These are phyloP conservation scores for Brienomyrus longianalis DNA, from an alignment of 2,113 vertebrate species.

Conservation along the genomic window DNA sequence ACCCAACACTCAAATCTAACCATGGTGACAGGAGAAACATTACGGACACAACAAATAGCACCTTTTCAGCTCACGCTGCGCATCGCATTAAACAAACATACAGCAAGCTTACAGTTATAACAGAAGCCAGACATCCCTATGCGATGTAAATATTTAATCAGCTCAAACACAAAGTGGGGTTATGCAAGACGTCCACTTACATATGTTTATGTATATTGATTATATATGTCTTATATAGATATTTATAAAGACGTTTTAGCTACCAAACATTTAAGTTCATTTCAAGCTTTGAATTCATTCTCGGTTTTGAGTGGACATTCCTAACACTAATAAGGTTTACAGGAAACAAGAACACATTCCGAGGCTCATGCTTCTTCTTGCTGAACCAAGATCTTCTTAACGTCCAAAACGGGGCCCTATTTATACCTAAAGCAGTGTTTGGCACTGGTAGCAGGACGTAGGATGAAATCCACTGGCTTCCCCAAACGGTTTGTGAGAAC, in stretches of 20 bases:
- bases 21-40: background rate
- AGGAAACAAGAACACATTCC: background rate
- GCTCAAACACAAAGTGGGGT: background rate
- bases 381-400: background rate
- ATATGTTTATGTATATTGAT: background rate
- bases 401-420: background rate
- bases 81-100: background rate
- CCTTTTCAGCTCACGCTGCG: background rate
- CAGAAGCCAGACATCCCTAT: background rate
- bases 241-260: background rate
- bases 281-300: background rate
- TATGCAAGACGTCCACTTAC: background rate
- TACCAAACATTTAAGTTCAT: background rate
- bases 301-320: background rate
- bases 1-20: background rate
- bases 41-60: background rate
- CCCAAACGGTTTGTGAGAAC: background rate
- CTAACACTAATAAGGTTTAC: background rate
- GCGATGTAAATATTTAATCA: background rate
- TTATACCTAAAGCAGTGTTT: background rate
- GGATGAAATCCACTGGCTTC: background rate
- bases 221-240: background rate
- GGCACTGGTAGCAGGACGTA: background rate
- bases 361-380: background rate
- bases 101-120: background rate